Percentiles rank a stretch among this genome's conserved stretches.
These are phyloP conservation scores for Patiria pectinifera DNA, from an alignment of 53 echinoderm and acorn worm species.

Conservation along the genomic window DNA sequence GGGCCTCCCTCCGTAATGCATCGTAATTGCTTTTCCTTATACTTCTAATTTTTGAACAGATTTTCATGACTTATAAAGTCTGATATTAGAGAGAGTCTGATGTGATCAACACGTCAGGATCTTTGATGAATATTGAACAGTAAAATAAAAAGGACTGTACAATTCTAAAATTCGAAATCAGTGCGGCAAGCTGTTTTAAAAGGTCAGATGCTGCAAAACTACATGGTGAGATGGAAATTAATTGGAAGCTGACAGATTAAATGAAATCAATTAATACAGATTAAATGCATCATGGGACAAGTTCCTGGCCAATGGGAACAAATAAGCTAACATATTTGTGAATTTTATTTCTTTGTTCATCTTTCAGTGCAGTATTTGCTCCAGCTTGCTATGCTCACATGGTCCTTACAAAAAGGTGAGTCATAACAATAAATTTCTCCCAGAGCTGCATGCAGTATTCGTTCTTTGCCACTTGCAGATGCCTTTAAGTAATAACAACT, in stretches of 20 bases:
- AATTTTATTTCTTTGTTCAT: conserved; percentile 11
- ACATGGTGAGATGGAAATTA: background rate
- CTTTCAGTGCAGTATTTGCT: conserved; percentile 90
- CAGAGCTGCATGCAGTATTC: background rate
- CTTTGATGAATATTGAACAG: too few relatives aligned
- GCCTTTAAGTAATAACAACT: background rate
- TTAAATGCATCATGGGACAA: too few relatives aligned
- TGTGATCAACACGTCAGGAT: too few relatives aligned
- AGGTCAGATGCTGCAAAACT: background rate
- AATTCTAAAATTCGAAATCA: background rate
- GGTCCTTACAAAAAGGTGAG: conserved; percentile 87
- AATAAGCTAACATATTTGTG: background rate
- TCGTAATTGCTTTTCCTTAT: conserved; percentile 73
- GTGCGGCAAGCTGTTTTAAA: background rate
- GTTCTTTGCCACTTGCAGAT: background rate
- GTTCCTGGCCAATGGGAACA: background rate
- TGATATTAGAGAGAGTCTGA: too few relatives aligned
- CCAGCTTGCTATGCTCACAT: conserved; percentile 95
- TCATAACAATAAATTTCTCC: background rate
- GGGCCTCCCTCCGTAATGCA: conserved; percentile 88
- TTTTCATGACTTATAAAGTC: too few relatives aligned
- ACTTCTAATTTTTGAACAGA: background rate
- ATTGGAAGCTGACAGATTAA: too few relatives aligned
- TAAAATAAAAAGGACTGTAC: background rate
- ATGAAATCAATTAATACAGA: too few relatives aligned